Base-by-base conservation (phyloP, 2,888 invertebrate genomes). In the Poecilobothrus nobilitatus region DNA sequence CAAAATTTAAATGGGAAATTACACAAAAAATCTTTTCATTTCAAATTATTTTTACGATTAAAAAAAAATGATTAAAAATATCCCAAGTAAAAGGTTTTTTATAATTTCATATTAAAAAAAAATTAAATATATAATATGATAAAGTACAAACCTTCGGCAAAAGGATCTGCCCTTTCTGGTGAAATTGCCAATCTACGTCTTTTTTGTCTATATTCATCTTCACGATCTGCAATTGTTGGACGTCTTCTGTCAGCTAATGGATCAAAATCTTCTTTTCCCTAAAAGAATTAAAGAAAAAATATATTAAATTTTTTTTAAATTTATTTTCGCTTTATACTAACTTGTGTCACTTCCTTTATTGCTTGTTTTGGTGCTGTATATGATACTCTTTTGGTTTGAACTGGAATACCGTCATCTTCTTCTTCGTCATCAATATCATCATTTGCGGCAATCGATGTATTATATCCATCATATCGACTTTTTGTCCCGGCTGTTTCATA, bases 351-450 rank as follows among this genome's bases (percentile, higher is more conserved):
- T 83, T 96, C 96, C 83, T 95, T 95, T 21, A 96, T 85, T 62
- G 94, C 84, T 41, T 94, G 93, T 68, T 91, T 90, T 5, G 95
- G 95, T 21, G 95, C 95, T 70, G 91, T 91, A 76, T 93, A 91
- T 5, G 91, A 85, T 1, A 91, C 85, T 75, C 92, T 86, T 77
- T 93, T 91, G 74, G 89, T 87, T 71, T 88, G 87, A 7, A 91
- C 88, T 21, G 86, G 87, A 74, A 89, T 87, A n/a, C 78, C 79
- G 67, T 80, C 78, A 41, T 80, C 81, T 78, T 94, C 93, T 73
- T 91, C 90, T 79, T 95, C 95, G 78, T 96, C 95, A 79, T 96
- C 95, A 84, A 91, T 90, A 82, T 97, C 97, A 83, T 98, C 97
- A 80, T 95, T 95, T 1, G 96, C 91, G 66, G 96, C 95, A 80